A percentile compares a stretch with the other conserved stretches of the same genome.
Evolutionary conservation across 2,797 vertebrate species (phyloP).

Genomic region (Macropus fuliginosus): DNA sequence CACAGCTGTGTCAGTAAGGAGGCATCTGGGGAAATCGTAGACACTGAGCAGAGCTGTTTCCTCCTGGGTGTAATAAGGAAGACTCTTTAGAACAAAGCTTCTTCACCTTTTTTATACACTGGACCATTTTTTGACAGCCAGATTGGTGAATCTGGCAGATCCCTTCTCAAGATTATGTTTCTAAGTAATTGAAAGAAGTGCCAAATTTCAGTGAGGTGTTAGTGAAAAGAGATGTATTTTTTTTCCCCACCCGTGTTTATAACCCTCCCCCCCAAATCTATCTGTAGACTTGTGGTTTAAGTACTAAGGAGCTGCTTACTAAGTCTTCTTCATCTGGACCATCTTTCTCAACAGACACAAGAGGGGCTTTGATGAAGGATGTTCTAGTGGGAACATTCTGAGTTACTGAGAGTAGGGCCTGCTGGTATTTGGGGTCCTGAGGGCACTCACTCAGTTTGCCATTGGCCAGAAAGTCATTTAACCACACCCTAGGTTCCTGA

Average conservation of each 20-base stretch:
- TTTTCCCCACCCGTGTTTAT: background rate
- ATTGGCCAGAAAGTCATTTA: background rate
- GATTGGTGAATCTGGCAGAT: background rate
- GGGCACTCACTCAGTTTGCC: background rate
- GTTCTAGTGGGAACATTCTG: background rate
- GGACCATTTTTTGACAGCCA: background rate
- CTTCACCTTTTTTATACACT: background rate
- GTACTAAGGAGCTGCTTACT: background rate
- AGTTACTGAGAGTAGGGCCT: background rate
- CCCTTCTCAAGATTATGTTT: background rate
- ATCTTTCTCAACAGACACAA: background rate
- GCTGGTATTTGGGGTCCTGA: background rate
- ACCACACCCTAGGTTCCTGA: background rate
- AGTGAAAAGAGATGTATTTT: background rate
- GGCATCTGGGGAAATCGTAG: background rate
- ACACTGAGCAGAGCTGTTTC: background rate
- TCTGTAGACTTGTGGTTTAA: background rate
- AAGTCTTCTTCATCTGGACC: background rate
- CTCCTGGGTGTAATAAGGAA: background rate
- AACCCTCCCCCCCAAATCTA: background rate
- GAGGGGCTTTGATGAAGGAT: background rate
- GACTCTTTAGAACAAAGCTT: background rate
- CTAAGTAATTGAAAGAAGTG: background rate
- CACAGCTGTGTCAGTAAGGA: background rate
- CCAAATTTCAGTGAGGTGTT: background rate